phyloP scores from a whole-genome alignment of 64 coral and sea anemone species.

The Stylophora pistillata region DNA sequence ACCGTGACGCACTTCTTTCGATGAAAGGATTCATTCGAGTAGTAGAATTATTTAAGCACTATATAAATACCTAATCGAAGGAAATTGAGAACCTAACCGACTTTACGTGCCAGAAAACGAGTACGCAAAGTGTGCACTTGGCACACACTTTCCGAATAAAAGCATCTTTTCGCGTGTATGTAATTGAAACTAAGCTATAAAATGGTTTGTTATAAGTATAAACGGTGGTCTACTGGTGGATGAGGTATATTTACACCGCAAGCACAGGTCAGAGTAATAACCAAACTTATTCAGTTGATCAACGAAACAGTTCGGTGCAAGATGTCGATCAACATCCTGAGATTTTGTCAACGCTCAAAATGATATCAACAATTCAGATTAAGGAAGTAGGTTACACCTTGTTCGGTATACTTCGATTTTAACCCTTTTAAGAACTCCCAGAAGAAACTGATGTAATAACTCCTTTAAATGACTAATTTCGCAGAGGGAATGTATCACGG shows the following conservation, averaged over 20 bases:
- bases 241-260: conserved; percentile 1
- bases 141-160: background rate
- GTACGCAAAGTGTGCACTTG: background rate
- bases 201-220: background rate
- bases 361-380: too few species aligned
- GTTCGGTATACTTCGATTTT: background rate
- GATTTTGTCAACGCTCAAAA: background rate
- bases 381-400: background rate
- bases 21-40: too few species aligned
- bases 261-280: background rate
- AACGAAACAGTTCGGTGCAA: background rate
- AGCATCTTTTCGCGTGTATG: background rate
- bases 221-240: too few species aligned
- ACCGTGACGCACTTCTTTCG: too few species aligned
- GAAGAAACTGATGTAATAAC: background rate
- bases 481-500: background rate
- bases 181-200: background rate
- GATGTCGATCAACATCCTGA: background rate
- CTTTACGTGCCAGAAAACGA: background rate
- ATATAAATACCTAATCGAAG: too few species aligned
- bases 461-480: background rate
- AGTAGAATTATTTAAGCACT: too few species aligned
- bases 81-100: background rate
- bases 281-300: background rate
- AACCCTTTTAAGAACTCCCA: background rate